These are phyloP conservation scores for Heliconius cydno DNA, from an alignment of 2,888 invertebrate species.

Conservation along the genomic window DNA sequence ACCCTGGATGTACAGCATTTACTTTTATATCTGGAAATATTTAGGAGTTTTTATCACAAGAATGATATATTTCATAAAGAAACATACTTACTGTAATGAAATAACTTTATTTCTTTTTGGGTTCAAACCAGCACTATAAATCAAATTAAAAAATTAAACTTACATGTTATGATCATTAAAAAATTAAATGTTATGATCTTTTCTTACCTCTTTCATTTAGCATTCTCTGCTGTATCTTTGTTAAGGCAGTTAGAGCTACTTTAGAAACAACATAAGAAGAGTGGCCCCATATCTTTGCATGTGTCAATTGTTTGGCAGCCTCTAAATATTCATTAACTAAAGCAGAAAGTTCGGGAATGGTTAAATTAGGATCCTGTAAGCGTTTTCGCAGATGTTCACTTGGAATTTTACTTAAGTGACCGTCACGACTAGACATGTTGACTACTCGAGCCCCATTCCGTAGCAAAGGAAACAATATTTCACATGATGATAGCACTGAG, in stretches of 20 bases:
- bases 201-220: conserved; percentile 55
- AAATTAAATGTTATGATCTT: no score
- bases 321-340: conserved; percentile 86
- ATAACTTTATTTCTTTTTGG: not conserved
- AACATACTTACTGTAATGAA: not conserved
- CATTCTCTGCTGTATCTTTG: conserved; percentile 84
- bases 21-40: conserved; percentile 60
- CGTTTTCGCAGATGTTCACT: conserved; percentile 75
- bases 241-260: conserved; percentile 86
- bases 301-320: conserved; percentile 75
- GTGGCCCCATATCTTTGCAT: conserved; percentile 80
- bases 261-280: conserved; percentile 87
- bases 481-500: conserved; percentile 85
- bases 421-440: conserved; percentile 87
- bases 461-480: conserved; percentile 88
- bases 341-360: conserved; percentile 81
- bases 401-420: conserved; percentile 84
- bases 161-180: no score
- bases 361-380: conserved; percentile 81
- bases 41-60: not conserved
- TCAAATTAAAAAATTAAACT: no score
- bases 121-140: no score
- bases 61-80: not conserved
- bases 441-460: conserved; percentile 88
- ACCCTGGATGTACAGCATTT: conserved; percentile 88